Conservation (phyloP, 2,888 invertebrate species). For the Nasonovia ribisnigri region DNA sequence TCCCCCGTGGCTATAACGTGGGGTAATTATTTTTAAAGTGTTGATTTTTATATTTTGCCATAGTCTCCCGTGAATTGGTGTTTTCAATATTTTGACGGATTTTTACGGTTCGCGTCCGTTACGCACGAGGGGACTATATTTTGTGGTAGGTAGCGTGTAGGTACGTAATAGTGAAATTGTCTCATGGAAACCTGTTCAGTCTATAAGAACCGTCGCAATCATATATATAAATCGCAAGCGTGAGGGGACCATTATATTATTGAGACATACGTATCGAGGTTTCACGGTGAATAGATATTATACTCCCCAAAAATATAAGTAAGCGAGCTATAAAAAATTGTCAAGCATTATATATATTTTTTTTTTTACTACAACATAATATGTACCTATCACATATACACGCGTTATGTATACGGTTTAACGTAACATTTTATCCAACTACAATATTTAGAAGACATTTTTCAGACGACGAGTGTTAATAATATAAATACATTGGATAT, state of each 20-base stretch:
- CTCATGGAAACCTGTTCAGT: constrained; percentile 58
- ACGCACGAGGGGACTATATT: constrained; percentile 35
- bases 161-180: constrained; percentile 56
- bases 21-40: constrained; percentile 31
- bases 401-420: background rate
- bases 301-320: constrained; percentile 29
- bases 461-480: background rate
- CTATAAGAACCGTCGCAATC: constrained; percentile 39
- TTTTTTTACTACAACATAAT: background rate
- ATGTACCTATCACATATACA: background rate
- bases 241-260: constrained; percentile 33
- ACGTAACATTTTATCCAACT: background rate
- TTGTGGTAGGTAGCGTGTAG: background rate
- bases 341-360: constrained; percentile 3
- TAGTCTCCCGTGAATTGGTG: background rate
- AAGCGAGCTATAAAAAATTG: background rate
- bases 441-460: background rate
- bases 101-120: constrained; percentile 53
- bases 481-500: background rate
- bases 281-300: constrained; percentile 36
- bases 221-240: background rate
- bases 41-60: constrained; percentile 8
- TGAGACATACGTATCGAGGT: constrained; percentile 19
- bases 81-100: constrained; percentile 65
- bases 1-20: background rate